Conservation (phyloP, 53 echinoderm and acorn worm genomes). For the Apostichopus leukothele region DNA sequence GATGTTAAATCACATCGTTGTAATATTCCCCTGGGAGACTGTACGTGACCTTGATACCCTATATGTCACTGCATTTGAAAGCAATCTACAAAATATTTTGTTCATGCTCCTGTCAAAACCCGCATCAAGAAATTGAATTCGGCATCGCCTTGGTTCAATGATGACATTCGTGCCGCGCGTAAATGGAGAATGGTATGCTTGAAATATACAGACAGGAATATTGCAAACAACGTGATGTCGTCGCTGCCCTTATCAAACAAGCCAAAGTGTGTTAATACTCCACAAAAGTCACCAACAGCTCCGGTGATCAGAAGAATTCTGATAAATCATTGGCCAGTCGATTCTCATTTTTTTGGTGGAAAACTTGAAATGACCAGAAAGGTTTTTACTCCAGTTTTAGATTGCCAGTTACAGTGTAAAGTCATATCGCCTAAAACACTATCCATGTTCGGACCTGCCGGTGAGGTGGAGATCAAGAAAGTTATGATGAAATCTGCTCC, state of each 20-base stretch:
- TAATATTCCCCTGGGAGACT: background rate
- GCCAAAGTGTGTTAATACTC: slow-evolving; percentile 15
- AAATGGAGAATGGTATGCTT: slow-evolving; percentile 6
- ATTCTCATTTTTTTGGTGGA: background rate
- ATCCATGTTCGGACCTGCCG: background rate
- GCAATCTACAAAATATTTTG: background rate
- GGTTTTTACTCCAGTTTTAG: background rate
- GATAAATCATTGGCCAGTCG: slow-evolving; percentile 5
- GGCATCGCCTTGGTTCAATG: slow-evolving; percentile 30
- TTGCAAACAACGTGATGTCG: slow-evolving; percentile 18
- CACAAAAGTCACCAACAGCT: slow-evolving; percentile 4
- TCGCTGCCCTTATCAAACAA: slow-evolving; percentile 14
- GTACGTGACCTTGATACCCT: slow-evolving; percentile 5
- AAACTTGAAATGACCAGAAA: slow-evolving; percentile 33
- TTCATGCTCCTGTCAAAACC: slow-evolving; percentile 26
- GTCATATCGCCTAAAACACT: background rate
- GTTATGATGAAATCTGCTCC: slow-evolving; percentile 10
- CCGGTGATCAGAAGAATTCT: slow-evolving; percentile 23
- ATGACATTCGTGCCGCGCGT: slow-evolving; percentile 26
- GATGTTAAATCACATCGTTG: background rate
- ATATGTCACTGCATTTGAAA: slow-evolving; percentile 11
- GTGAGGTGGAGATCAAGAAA: background rate
- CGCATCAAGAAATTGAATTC: background rate
- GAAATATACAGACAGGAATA: background rate
- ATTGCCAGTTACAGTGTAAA: background rate